A percentile compares a stretch with the other conserved stretches of the same genome.
Conservation (phyloP, 2,888 invertebrate species). For the Plagodis dolabraria region DNA sequence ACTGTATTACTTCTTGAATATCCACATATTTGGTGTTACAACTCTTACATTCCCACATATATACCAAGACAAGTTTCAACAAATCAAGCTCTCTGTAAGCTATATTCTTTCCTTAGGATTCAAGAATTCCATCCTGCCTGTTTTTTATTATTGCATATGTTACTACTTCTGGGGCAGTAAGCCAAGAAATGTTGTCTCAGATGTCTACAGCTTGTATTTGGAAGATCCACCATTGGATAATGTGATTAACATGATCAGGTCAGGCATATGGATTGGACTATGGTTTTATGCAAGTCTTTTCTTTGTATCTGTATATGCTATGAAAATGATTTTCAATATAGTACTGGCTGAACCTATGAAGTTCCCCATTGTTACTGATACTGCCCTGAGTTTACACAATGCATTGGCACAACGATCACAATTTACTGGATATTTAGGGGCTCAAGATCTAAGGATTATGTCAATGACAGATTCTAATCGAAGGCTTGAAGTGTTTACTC, state of each 20-base stretch:
- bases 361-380: conserved; percentile 85
- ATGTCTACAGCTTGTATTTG: conserved; percentile 80
- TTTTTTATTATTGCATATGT: conserved; percentile 84
- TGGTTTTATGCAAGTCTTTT: conserved; percentile 90
- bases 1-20: conserved; percentile 82
- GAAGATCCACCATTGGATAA: conserved; percentile 81
- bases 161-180: conserved; percentile 87
- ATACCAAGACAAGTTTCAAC: conserved; percentile 88
- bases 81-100: conserved; percentile 86
- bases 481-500: conserved; percentile 87
- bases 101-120: conserved; percentile 85
- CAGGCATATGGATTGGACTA: conserved; percentile 85
- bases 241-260: conserved; percentile 71
- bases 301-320: conserved; percentile 88
- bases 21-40: conserved; percentile 81
- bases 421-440: conserved; percentile 90
- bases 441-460: conserved; percentile 89
- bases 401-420: conserved; percentile 87
- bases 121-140: conserved; percentile 85
- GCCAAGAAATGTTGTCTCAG: conserved; percentile 78
- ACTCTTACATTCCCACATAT: conserved; percentile 88
- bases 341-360: conserved; percentile 88
- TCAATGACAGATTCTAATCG: conserved; percentile 86
- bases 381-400: conserved; percentile 83
- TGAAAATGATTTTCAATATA: conserved; percentile 89